Conservation (phyloP, 92 coral and sea anemone genomes). For the Scolanthus callimorphus region DNA sequence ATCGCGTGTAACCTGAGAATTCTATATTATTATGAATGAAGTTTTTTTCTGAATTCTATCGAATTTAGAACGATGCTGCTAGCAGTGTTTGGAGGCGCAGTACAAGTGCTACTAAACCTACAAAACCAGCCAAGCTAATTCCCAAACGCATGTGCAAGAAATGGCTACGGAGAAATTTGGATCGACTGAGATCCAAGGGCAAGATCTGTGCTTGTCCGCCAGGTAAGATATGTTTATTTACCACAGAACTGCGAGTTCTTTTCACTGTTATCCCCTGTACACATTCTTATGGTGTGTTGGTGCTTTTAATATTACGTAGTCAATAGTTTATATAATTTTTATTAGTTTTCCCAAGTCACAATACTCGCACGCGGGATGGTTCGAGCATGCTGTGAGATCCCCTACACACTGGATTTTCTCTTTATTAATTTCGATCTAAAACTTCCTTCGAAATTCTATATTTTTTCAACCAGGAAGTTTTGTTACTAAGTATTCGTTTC, state of each 20-base stretch:
- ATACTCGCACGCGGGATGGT: no score
- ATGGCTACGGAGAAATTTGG: conserved; percentile 7
- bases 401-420: no score
- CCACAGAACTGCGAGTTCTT: not conserved
- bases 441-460: no score
- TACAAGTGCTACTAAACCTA: conserved; percentile 40
- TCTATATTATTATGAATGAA: not conserved
- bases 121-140: conserved; percentile 24
- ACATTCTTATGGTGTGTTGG: conserved; percentile 1
- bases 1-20: conserved; percentile 33
- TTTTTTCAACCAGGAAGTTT: no score
- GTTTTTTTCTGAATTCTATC: conserved; percentile 13
- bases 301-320: no score
- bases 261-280: not conserved
- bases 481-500: no score
- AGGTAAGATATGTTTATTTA: conserved; percentile 8
- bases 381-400: no score
- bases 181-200: conserved; percentile 23
- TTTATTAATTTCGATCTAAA: no score
- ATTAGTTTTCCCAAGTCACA: no score
- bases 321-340: no score
- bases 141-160: conserved; percentile 18
- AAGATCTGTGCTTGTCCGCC: conserved; percentile 23
- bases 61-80: conserved; percentile 38
- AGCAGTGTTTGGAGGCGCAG: conserved; percentile 45